Evolutionary conservation across 2,888 invertebrate genomes (phyloP).

Genomic region (Diarsia mendica): DNA sequence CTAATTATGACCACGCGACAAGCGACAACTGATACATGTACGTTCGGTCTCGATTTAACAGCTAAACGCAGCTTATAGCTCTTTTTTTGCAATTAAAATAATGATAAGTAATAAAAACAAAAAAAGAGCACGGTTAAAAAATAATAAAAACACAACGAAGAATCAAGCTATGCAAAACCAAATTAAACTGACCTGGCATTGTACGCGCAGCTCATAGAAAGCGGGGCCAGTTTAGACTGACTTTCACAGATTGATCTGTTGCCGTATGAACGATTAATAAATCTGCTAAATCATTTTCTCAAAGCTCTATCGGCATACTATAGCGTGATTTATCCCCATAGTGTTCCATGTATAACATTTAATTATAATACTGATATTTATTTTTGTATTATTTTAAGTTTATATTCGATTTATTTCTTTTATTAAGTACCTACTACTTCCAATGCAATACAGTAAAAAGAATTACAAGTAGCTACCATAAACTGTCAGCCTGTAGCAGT

Average conservation of each 20-base stretch:
- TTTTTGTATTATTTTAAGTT: slow-evolving; percentile 8
- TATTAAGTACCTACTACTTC: too few species aligned
- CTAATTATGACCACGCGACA: background rate
- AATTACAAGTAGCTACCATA: background rate
- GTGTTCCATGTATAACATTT: slow-evolving; percentile 24
- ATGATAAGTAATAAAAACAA: too few species aligned
- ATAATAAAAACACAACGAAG: background rate
- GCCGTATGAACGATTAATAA: background rate
- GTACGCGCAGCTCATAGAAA: too few species aligned
- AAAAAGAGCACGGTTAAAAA: background rate
- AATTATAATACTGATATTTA: slow-evolving; percentile 9
- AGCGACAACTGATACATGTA: background rate
- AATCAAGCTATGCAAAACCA: too few species aligned
- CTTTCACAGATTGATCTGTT: too few species aligned
- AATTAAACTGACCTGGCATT: too few species aligned
- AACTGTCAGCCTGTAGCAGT: background rate
- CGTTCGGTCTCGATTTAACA: too few species aligned
- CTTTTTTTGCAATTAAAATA: background rate
- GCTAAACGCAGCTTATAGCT: too few species aligned
- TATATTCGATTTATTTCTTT: background rate
- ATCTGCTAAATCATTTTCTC: background rate
- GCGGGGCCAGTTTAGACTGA: too few species aligned
- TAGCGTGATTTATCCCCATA: slow-evolving; percentile 5
- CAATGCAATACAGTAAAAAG: too few species aligned
- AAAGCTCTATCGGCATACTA: slow-evolving; percentile 3